phyloP scores from a whole-genome alignment of 2,888 invertebrate species.

The Melanophora roralis region DNA sequence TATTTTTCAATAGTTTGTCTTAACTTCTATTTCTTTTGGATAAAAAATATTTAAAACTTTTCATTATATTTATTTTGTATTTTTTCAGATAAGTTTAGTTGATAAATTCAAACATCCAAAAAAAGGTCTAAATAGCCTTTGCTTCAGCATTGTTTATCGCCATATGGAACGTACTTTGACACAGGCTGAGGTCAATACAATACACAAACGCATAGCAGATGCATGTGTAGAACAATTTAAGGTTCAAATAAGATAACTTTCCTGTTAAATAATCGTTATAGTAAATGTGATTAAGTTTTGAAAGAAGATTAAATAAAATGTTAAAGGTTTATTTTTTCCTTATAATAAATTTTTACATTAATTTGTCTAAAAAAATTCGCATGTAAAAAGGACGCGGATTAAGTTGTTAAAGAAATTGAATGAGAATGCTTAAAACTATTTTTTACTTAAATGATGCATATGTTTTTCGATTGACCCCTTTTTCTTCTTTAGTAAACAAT shows the following conservation, averaged over 20 bases:
- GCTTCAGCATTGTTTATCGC: constrained; percentile 94
- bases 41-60: too few species aligned
- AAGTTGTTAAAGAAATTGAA: too few species aligned
- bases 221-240: constrained; percentile 77
- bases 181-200: constrained; percentile 88
- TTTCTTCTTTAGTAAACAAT: constrained; percentile 19
- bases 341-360: not conserved
- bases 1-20: too few species aligned
- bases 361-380: not conserved
- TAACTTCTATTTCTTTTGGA: too few species aligned
- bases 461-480: constrained; percentile 14
- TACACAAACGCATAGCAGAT: constrained; percentile 87
- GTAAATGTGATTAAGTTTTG: constrained; percentile 11
- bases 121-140: constrained; percentile 88
- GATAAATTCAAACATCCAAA: constrained; percentile 94
- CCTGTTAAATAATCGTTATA: not conserved
- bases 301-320: not conserved
- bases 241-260: constrained; percentile 74
- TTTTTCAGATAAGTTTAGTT: constrained; percentile 83
- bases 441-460: not conserved
- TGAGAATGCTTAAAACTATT: not conserved
- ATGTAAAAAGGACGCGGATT: too few species aligned
- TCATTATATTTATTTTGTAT: too few species aligned
- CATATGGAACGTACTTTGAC: constrained; percentile 93
- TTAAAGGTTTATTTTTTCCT: not conserved